Conservation (phyloP, 2,797 vertebrate genomes). For the Eutrigla gurnardus region DNA sequence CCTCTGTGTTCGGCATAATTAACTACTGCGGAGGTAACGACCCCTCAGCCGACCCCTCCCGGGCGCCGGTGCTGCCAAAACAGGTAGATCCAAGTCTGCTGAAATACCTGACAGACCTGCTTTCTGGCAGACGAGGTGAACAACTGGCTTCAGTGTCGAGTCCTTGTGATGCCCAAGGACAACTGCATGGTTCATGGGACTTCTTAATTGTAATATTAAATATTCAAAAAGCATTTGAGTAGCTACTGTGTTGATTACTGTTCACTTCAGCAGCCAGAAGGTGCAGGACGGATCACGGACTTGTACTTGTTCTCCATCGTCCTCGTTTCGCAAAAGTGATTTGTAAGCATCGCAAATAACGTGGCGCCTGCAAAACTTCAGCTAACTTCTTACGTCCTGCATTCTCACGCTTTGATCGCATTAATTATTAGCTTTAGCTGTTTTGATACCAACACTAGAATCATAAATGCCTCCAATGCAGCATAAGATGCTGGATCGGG, state of each 20-base stretch:
- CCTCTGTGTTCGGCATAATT: slow-evolving; percentile 51
- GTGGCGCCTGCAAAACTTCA: not conserved
- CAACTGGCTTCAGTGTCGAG: slow-evolving; percentile 27
- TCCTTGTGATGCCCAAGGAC: slow-evolving; percentile 26
- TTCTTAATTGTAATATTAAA: not conserved
- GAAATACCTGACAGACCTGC: slow-evolving; percentile 12
- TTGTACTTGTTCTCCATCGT: too few relatives aligned
- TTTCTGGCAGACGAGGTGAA: slow-evolving; percentile 38
- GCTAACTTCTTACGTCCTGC: not conserved
- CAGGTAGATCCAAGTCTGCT: slow-evolving; percentile 40
- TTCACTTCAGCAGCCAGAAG: slow-evolving; percentile 7
- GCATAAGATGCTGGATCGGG: not conserved
- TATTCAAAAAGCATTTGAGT: slow-evolving; percentile 2
- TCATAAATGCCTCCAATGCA: not conserved
- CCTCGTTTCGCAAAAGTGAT: not conserved
- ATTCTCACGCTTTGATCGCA: slow-evolving; percentile 8
- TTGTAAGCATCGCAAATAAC: not conserved
- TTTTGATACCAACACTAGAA: not conserved
- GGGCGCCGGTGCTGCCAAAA: slow-evolving; percentile 37
- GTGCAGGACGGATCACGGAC: not conserved
- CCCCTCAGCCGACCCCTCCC: slow-evolving; percentile 27
- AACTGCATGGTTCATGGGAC: not conserved
- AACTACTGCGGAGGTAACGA: slow-evolving; percentile 48
- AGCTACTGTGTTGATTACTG: not conserved
- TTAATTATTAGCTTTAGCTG: not conserved